Base-by-base conservation (phyloP, 2,888 invertebrate species). In the Eupithecia tripunctaria region DNA sequence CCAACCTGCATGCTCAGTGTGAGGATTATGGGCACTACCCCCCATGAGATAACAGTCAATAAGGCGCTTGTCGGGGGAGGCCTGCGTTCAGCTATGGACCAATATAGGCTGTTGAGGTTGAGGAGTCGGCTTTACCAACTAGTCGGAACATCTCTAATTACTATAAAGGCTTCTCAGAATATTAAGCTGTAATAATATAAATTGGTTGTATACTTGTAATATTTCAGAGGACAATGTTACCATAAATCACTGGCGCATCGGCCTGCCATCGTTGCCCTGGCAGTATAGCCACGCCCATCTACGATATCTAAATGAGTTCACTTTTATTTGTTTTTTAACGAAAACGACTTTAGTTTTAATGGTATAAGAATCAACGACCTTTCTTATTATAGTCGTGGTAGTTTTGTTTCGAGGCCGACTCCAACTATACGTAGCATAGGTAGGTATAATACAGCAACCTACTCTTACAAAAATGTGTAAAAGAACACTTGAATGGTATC, bases 271-370 rank as follows among this genome's bases (percentile, higher is more conserved):
- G 70, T n/a, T n/a, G n/a, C n/a, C n/a, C n/a, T n/a, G n/a, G n/a
- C n/a, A n/a, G n/a, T n/a, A n/a, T n/a, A n/a, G n/a, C 64, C 72
- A 77, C 78, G 78, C 78, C 78, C 75, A 71, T 68, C 75, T 68
- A 71, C 41, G 62, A 74, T 60, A 71, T 66, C 71, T 32, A 63
- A 75, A 75, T 75, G 78, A 66, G 70, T 75, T 68, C 59, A 75
- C 72, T 75, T 72, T 73, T 70, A 43, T 73, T 72, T 73, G 67
- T 73, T 78, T 73, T 75, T 38, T 62, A 51, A 56, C 56, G 59
- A 51, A 56, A 66, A 70, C 32, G 25, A 64, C 64, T 64, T 63
- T 14, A 64, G 15, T 41, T 64, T 64, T 64, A 64, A 41, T 64
- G 64, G 64, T 6, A 41, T 38, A 64, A 64, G 64, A 38, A 63